Evolutionary conservation across 2,888 invertebrate species (phyloP), one percentile per base, ranked within the genome.

Genomic region (Encarsia formosa): DNA sequence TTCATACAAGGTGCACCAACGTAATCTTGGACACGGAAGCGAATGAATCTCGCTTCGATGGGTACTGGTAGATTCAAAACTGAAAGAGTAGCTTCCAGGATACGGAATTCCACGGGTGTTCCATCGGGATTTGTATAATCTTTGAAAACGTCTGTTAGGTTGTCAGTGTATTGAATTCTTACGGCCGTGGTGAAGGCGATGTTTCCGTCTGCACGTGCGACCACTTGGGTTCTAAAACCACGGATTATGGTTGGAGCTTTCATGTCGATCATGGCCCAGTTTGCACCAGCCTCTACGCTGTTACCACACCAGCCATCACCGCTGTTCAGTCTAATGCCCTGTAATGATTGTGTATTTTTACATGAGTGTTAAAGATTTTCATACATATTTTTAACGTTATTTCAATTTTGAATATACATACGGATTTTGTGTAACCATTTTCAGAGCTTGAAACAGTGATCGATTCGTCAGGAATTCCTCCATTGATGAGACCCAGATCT

Each of bases 121-220:
- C 93, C 93, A 69, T 93, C 91, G 4, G 92, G 91, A 69, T 94
- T 94, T 3, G 91, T 86, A 70, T 94, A 94, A 65, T 94, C 93
- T 75, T 87, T 89, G 72, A 92, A 93, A 0, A 86, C 79, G 67
- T 95, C 94, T 0, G 92, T 91, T 55, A 94, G 77, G 65, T 93
- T 87, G 66, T 94, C 90, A 0, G 91, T 88, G 69, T 91, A 93
- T 63, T 79, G 80, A 63, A 91, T 85, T 62, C 93, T 82, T 46
- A 94, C 88, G 0, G 92, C 93, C 2, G 92, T 89, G 8, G 94
- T 91, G 66, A 91, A 94, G 0, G 94, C 94, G 52, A 88, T 78
- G 62, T 84, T 89, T 43, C 88, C 89, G 64, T 92, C 91, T 16
- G 83, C 81, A 56, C 92, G 80, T 65, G 86, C 82, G 0, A 93